These are phyloP conservation scores for Sander vitreus DNA, from an alignment of 2,113 vertebrate genomes.

Conservation along the genomic window DNA sequence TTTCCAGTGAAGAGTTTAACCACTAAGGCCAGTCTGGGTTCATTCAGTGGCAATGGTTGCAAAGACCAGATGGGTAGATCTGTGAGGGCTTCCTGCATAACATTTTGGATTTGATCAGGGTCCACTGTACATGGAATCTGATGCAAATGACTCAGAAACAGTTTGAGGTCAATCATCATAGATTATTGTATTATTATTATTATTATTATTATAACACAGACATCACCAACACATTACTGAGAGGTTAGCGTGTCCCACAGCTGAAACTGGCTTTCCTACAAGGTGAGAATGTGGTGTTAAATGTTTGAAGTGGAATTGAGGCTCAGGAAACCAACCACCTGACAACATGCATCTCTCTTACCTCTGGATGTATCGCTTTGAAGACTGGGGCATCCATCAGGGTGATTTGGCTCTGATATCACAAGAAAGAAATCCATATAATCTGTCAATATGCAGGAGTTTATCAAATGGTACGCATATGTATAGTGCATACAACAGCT, in stretches of 20 bases:
- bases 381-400: slow-evolving; percentile 95
- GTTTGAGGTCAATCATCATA: background rate
- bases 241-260: background rate
- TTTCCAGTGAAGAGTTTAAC: slow-evolving; percentile 4
- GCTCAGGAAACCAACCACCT: background rate
- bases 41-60: slow-evolving; percentile 40
- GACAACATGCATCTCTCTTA: slow-evolving; percentile 67
- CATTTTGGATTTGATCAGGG: background rate
- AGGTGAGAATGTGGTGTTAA: background rate
- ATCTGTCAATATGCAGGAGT: background rate
- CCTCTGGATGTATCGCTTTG: slow-evolving; percentile 96
- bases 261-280: background rate
- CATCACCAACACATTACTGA: background rate
- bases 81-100: background rate
- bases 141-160: background rate
- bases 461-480: background rate
- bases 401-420: slow-evolving; percentile 93
- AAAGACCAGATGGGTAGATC: background rate
- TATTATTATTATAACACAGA: background rate
- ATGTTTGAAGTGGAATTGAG: background rate
- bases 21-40: slow-evolving; percentile 12
- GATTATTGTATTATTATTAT: background rate
- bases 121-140: background rate
- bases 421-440: slow-evolving; percentile 35
- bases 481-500: background rate